Evolutionary conservation across 1,140 invertebrate genomes (phyloP).

Genomic region (Trachelipus rathkii): DNA sequence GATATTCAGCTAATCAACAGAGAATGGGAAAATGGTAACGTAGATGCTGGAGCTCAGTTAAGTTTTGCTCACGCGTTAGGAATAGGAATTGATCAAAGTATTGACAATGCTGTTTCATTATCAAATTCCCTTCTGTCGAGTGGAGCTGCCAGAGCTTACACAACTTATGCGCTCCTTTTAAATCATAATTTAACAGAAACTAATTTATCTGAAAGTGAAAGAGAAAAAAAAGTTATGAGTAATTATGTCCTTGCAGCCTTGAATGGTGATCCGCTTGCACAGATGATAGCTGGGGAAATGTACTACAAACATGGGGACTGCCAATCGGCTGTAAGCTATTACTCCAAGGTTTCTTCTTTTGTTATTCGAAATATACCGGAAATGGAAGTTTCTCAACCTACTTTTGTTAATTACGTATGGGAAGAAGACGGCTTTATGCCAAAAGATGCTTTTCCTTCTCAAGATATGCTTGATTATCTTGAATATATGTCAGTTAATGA

Average conservation of each 20-base stretch:
- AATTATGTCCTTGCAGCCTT: slow-evolving; percentile 18
- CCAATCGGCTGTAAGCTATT: neutral
- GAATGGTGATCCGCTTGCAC: slow-evolving; percentile 23
- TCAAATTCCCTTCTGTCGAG: neutral
- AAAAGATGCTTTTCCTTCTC: neutral
- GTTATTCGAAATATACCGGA: slow-evolving; percentile 1
- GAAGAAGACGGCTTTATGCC: slow-evolving; percentile 12
- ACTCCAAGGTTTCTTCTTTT: slow-evolving; percentile 6
- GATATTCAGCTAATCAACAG: no score
- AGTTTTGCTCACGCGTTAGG: neutral
- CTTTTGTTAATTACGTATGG: slow-evolving; percentile 5
- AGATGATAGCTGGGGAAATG: slow-evolving; percentile 21
- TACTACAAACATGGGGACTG: neutral
- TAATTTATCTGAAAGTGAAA: neutral
- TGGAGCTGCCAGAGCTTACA: slow-evolving; percentile 16
- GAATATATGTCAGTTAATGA: slow-evolving; percentile 21
- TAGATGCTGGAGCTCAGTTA: neutral
- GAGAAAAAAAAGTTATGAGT: slow-evolving; percentile 5
- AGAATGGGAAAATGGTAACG: neutral
- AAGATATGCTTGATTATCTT: slow-evolving; percentile 21
- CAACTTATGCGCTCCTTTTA: slow-evolving; percentile 17
- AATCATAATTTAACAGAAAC: slow-evolving; percentile 18
- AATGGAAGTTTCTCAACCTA: slow-evolving; percentile 6
- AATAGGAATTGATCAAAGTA: neutral
- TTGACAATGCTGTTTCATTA: neutral